Evolutionary conservation across 1,140 invertebrate species (phyloP).

Genomic region (Pentalonia nigronervosa): DNA sequence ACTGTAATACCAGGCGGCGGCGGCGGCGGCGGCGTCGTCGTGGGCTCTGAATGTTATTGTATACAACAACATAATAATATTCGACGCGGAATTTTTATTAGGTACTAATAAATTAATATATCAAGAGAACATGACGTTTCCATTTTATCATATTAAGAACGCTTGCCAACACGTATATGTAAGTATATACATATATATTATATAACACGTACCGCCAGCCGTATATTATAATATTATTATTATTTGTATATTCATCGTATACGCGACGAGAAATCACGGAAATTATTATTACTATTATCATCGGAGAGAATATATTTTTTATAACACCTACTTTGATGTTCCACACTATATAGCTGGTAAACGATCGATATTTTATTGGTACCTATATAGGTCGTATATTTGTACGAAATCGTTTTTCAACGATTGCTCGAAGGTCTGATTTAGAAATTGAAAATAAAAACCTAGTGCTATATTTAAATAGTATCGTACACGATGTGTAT

Average conservation of each 20-base stretch:
- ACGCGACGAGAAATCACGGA: background rate
- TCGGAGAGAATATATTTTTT: background rate
- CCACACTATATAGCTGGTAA: background rate
- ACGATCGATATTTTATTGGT: background rate
- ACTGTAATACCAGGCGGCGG: background rate
- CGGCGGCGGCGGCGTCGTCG: background rate
- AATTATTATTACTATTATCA: background rate
- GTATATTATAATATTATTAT: background rate
- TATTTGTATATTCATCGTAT: background rate
- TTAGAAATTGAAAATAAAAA: slow-evolving; percentile 3
- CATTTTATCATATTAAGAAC: slow-evolving; percentile 22
- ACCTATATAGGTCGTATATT: too few relatives aligned
- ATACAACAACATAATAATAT: background rate
- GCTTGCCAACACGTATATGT: background rate
- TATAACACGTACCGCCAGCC: too few relatives aligned
- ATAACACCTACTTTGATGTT: background rate
- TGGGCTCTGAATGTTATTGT: background rate
- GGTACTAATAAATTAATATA: slow-evolving; percentile 33
- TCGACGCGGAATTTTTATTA: slow-evolving; percentile 23
- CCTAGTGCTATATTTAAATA: background rate
- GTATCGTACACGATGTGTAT: background rate
- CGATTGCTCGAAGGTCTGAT: background rate
- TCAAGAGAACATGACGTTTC: slow-evolving; percentile 33
- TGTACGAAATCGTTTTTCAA: background rate
- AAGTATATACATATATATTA: background rate